Evolutionary conservation across 2,797 vertebrate species (phyloP), one percentile per base, ranked within the genome.

Genomic region (Sarcoramphus papa): DNA sequence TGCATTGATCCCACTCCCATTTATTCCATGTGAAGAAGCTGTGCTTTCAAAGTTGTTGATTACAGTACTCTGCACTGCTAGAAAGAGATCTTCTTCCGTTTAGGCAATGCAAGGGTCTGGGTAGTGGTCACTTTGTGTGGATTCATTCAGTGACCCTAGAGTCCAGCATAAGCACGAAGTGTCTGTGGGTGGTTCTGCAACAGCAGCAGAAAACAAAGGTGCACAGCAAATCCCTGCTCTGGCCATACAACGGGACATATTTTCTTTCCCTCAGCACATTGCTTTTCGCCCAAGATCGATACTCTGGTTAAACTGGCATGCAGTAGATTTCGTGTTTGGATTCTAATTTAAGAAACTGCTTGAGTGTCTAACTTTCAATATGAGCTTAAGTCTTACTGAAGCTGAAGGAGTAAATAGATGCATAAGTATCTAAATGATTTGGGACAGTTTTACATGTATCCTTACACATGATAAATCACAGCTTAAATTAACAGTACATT

Each of bases 201-300:
- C 21, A 69, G 57, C 23, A 47, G 28, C n/a, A 85, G 31, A 40
- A 96, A 72, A 33, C 19, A 83, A 65, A 9, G 7, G 4, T 37
- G 28, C 23, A 31, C 7, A 51, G 35, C 27, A 56, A 79, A 56
- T 20, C 31, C n/a, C n/a, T 63, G 9, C 27, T 51, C 30, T 51
- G 12, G 6, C 5, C 11, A 1, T 40, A 16, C 8, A 43, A 11
- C 0, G 3, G 23, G 7, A 56, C 1, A 0, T 14, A 8, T 20
- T 79, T 67, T 4, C 22, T 90, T 83, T 70, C 21, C 22, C 18
- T 78, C 40, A 35, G 12, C 33, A 45, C 2, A 6, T 23, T 60
- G 27, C 19, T 28, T 77, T 74, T 90, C 4, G 4, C 41, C 21
- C 12, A 4, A 15, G 53, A 43, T 33, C 1, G 2, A 53, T 59